phyloP scores from a whole-genome alignment of 1,140 invertebrate genomes.

The Akabosia matsudoensis region DNA sequence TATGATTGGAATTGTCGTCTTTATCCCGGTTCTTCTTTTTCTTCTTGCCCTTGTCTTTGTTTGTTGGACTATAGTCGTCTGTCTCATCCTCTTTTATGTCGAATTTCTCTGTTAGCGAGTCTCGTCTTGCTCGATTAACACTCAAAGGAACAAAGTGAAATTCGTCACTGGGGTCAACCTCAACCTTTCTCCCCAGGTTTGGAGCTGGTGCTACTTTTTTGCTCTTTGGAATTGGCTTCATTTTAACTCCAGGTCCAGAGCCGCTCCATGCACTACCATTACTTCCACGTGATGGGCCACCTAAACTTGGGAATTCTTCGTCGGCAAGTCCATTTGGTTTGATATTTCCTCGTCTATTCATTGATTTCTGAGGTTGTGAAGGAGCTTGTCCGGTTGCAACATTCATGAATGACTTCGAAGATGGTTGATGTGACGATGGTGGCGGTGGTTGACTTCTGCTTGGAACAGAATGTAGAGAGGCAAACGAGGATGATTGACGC shows the following conservation, averaged over 20 bases:
- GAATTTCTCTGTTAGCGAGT: conserved; percentile 5
- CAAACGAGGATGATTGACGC: neutral
- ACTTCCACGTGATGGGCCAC: neutral
- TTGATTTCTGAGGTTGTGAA: neutral
- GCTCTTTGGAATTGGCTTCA: conserved; percentile 13
- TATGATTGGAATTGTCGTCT: conserved; percentile 22
- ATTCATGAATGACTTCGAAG: conserved; percentile 5
- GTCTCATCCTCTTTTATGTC: neutral
- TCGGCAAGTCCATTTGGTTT: conserved; percentile 2
- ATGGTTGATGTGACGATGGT: neutral
- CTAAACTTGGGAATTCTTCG: conserved; percentile 9
- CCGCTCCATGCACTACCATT: conserved; percentile 24
- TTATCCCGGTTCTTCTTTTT: conserved; percentile 26
- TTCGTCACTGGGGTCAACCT: conserved; percentile 8
- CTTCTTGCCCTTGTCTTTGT: conserved; percentile 26
- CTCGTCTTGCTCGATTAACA: conserved; percentile 15
- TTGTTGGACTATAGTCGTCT: neutral
- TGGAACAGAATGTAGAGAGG: neutral
- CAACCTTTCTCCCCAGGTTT: conserved; percentile 11
- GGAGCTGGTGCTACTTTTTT: conserved; percentile 35
- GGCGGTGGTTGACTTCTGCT: neutral
- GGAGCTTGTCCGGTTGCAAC: neutral
- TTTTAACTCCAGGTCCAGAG: conserved; percentile 32
- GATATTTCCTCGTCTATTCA: neutral
- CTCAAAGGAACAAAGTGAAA: conserved; percentile 41